phyloP scores from a whole-genome alignment of 2,888 invertebrate species.

The Drosophila anomalata region DNA sequence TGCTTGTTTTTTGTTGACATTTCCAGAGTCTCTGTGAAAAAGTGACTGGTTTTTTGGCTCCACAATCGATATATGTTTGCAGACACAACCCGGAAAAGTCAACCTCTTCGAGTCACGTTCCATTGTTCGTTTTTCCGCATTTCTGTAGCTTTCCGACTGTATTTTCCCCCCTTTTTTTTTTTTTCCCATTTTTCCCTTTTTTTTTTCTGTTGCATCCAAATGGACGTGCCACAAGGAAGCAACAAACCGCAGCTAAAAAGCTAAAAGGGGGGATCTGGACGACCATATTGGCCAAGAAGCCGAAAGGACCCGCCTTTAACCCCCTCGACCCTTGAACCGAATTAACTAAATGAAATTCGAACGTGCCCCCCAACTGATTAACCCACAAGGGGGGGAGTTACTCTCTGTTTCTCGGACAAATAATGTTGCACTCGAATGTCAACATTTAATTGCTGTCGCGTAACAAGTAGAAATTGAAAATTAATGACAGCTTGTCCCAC shows the following conservation, averaged over 20 bases:
- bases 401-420: constrained; percentile 12
- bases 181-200: background rate
- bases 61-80: constrained; percentile 29
- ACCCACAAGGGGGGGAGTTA: constrained; percentile 24
- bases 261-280: constrained; percentile 32
- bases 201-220: constrained; percentile 46
- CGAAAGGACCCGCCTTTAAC: constrained; percentile 6
- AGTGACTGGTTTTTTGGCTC: background rate
- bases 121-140: background rate
- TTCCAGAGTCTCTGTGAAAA: background rate
- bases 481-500: constrained; percentile 49
- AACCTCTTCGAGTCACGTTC: constrained; percentile 29
- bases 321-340: constrained; percentile 33
- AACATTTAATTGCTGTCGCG: constrained; percentile 64
- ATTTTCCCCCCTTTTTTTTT: background rate
- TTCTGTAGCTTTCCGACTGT: background rate
- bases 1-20: background rate
- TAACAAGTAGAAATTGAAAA: constrained; percentile 48
- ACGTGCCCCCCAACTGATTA: constrained; percentile 66
- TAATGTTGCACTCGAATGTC: constrained; percentile 48
- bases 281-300: background rate
- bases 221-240: constrained; percentile 44
- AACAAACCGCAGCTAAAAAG: constrained; percentile 34
- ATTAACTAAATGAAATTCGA: constrained; percentile 76
- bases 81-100: constrained; percentile 22